Evolutionary conservation across 2,113 vertebrate genomes (phyloP), one percentile per base, ranked within the genome.

Genomic region (Lutjanus erythropterus): DNA sequence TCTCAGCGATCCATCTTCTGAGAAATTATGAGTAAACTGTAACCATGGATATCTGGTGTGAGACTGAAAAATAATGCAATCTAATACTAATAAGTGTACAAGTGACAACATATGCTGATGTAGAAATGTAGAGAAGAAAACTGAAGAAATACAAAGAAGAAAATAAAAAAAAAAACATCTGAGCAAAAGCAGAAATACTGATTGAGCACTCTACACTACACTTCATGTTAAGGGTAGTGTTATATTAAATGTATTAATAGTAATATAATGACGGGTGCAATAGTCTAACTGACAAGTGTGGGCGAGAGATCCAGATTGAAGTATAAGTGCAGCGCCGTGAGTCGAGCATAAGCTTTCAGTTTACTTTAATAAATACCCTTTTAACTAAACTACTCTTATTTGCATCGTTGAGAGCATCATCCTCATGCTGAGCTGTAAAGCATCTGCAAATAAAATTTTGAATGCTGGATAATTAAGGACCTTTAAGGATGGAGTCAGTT

Each of bases 381-480:
- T 78, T 62, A 60, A 80, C 19, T 62, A 58, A 77, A 70, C 50
- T 12, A 19, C 19, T 19, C 12, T 33, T 56, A 59, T 86, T 72
- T 81, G 76, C 76, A 71, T 70, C 33, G 31, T 6, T 53, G 29
- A 62, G 58, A 50, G 62, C 67, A 10, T 31, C 27, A 9, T 65
- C 33, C 15, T 65, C 47, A 64, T 5, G 29, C 67, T 42, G 58
- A 27, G 56, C 42, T 6, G 5, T 53, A 64, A 58, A 86, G 23
- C 53, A 67, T 56, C 37, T 68, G 47, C 53, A 71, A 72, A 71
- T 58, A 60, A 66, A 11, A 41, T 37, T 69, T 62, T 23, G 58
- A 75, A 75, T 41, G 49, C 6, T 9, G 3, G 47, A 66, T 79
- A 88, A 86, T 80, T 70, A 79, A 71, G 27, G 37, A 60, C 42